phyloP scores from a whole-genome alignment of 2,888 invertebrate genomes.

The Agrotis exclamationis region DNA sequence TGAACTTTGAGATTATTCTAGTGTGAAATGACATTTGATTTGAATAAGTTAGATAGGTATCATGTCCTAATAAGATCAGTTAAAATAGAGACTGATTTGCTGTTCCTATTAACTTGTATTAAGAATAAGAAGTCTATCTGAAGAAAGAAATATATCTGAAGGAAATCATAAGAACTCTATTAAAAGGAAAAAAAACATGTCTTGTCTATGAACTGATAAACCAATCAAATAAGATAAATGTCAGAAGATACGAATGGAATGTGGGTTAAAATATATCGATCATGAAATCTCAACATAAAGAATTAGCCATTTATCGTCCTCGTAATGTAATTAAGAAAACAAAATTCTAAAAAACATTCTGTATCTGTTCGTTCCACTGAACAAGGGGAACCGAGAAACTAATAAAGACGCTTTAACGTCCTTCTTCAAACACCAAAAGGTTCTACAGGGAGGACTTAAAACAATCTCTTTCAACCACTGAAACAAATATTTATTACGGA shows the following conservation, averaged over 20 bases:
- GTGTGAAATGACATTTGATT: slow-evolving; percentile 43
- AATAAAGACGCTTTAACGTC: slow-evolving; percentile 67
- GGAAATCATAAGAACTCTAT: too few species aligned
- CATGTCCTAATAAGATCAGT: background rate
- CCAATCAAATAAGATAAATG: too few species aligned
- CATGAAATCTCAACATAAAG: too few species aligned
- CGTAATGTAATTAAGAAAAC: slow-evolving; percentile 34
- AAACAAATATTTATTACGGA: slow-evolving; percentile 76
- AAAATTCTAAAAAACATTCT: slow-evolving; percentile 34
- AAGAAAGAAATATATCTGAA: too few species aligned
- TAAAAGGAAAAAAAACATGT: too few species aligned
- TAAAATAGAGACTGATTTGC: too few species aligned
- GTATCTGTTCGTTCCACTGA: slow-evolving; percentile 49
- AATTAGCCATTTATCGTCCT: background rate
- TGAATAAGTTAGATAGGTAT: slow-evolving; percentile 25
- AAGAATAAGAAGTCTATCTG: too few species aligned
- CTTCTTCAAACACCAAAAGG: slow-evolving; percentile 70
- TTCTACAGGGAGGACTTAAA: slow-evolving; percentile 68
- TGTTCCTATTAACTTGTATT: too few species aligned
- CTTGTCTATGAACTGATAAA: too few species aligned
- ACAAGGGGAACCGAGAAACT: slow-evolving; percentile 50
- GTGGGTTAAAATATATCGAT: too few species aligned
- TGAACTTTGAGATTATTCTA: slow-evolving; percentile 71
- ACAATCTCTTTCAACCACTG: slow-evolving; percentile 71
- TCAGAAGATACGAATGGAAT: background rate